Conservation (phyloP, 2,797 vertebrate genomes). For the Carduelis carduelis region DNA sequence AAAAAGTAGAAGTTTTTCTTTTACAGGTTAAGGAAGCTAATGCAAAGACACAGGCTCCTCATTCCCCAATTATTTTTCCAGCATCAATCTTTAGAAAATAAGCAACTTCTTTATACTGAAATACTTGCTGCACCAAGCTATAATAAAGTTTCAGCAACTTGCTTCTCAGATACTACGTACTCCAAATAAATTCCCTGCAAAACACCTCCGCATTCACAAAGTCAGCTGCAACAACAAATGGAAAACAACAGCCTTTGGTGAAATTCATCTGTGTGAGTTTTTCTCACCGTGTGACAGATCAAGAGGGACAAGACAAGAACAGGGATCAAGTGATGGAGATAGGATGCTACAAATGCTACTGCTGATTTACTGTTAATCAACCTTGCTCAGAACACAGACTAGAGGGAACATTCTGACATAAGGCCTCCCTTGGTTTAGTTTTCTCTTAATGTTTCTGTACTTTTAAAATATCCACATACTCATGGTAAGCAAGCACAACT, state of each 20-base stretch:
- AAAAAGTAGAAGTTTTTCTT: background rate
- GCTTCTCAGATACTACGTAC: background rate
- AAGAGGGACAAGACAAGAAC: background rate
- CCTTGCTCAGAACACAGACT: background rate
- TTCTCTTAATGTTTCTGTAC: background rate
- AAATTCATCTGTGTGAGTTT: background rate
- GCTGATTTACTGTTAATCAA: background rate
- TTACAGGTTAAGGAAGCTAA: background rate
- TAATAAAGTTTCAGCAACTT: background rate
- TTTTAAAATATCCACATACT: background rate
- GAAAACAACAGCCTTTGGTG: background rate
- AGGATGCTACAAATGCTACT: background rate
- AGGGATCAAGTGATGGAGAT: background rate
- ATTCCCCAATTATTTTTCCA: background rate
- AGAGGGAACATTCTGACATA: background rate
- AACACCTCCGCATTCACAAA: background rate
- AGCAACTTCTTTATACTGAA: background rate
- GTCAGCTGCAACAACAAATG: background rate
- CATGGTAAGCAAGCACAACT: background rate
- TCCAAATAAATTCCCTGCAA: background rate
- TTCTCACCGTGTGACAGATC: background rate
- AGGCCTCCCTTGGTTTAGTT: background rate
- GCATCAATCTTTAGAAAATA: background rate
- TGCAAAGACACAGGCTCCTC: fast-evolving
- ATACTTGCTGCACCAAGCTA: background rate